These are phyloP conservation scores for Lipophrys pholis DNA, from an alignment of 2,113 vertebrate species.

Conservation along the genomic window DNA sequence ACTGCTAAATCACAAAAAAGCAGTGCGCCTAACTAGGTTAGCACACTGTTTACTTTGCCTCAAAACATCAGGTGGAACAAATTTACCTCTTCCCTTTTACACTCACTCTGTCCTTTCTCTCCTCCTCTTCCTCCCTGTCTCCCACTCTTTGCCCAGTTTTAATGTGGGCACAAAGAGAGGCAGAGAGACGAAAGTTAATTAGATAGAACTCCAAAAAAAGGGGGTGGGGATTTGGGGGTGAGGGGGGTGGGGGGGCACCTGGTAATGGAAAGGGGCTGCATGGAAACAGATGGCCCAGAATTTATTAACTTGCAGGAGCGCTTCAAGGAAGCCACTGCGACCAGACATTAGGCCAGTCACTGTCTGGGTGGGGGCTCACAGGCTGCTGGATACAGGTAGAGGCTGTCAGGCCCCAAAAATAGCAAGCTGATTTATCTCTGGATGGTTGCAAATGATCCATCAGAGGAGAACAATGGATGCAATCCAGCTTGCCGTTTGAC, in stretches of 20 bases:
- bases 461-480: constrained; percentile 70
- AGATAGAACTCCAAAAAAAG: constrained; percentile 74
- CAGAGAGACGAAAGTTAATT: constrained; percentile 82
- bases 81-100: constrained; percentile 57
- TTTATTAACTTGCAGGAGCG: constrained; percentile 85
- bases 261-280: constrained; percentile 78
- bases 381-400: constrained; percentile 76
- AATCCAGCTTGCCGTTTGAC: constrained; percentile 50
- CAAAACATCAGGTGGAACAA: constrained; percentile 74
- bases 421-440: constrained; percentile 76
- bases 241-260: constrained; percentile 64
- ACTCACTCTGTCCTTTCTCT: constrained; percentile 34
- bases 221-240: constrained; percentile 52
- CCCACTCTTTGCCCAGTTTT: constrained; percentile 59
- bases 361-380: constrained; percentile 71
- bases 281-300: constrained; percentile 85
- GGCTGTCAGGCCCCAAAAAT: constrained; percentile 74
- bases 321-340: constrained; percentile 79
- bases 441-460: constrained; percentile 77
- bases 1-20: constrained; percentile 69
- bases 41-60: constrained; percentile 65
- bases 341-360: constrained; percentile 81
- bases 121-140: constrained; percentile 22
- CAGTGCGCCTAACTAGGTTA: constrained; percentile 67
- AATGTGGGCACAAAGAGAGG: constrained; percentile 71